Conservation (phyloP, 2,888 invertebrate genomes). For the Trichogramma dendrolimi region DNA sequence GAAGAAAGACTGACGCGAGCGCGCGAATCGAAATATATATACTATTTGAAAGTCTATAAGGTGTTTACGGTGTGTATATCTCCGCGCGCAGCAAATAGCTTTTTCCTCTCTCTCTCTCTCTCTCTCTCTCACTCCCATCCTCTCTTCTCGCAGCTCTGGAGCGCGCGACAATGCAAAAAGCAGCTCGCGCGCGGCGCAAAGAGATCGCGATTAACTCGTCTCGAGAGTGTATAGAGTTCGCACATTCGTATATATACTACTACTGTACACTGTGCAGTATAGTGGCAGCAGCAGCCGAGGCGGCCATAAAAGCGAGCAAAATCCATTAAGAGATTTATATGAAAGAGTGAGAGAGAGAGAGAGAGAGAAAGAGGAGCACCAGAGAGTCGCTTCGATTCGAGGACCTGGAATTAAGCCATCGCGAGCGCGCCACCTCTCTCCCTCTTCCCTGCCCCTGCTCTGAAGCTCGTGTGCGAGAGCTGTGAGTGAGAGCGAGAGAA, state of each 20-base stretch:
- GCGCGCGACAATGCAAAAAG: slow-evolving; percentile 3
- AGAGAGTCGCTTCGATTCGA: not conserved
- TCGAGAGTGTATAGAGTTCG: not conserved
- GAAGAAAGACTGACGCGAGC: too few species aligned
- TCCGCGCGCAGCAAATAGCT: slow-evolving; percentile 2
- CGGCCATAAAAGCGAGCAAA: slow-evolving; percentile 11
- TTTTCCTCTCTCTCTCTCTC: slow-evolving; percentile 1
- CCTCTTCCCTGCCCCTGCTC: too few species aligned
- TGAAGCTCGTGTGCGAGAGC: too few species aligned
- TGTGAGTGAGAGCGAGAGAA: too few species aligned
- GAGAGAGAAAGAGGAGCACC: not conserved
- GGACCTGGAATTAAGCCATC: slow-evolving; percentile 18
- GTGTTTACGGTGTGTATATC: slow-evolving; percentile 6
- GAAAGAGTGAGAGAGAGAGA: slow-evolving; percentile 5
- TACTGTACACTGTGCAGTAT: too few species aligned
- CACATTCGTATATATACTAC: too few species aligned
- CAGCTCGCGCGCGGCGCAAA: not conserved
- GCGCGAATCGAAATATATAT: too few species aligned
- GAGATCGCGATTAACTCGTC: slow-evolving; percentile 13
- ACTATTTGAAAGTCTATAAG: not conserved
- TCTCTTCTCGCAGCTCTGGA: too few species aligned
- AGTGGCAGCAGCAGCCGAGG: not conserved
- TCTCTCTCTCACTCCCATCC: too few species aligned
- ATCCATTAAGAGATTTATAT: slow-evolving; percentile 21
- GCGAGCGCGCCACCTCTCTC: not conserved